phyloP scores from a whole-genome alignment of 1,140 invertebrate species.

The Neodiprion virginianus region DNA sequence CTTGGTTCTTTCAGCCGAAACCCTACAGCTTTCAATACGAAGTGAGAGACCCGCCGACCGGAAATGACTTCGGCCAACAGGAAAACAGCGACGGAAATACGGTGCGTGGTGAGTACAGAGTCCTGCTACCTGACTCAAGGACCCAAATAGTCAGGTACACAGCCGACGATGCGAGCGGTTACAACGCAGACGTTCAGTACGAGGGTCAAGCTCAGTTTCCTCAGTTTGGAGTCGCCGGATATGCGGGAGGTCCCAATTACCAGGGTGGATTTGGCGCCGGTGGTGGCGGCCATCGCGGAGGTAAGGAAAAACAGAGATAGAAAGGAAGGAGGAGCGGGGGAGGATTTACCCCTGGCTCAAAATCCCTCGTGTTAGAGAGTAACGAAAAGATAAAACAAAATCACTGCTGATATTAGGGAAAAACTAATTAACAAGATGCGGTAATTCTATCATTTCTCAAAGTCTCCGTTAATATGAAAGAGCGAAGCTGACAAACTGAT shows the following conservation, averaged over 20 bases:
- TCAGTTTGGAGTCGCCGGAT: conserved; percentile 22
- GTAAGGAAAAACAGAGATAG: conserved; percentile 9
- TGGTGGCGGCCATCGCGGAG: conserved; percentile 29
- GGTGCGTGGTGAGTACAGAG: conserved; percentile 74
- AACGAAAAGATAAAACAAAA: no score
- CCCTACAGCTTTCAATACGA: conserved; percentile 81
- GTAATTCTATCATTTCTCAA: no score
- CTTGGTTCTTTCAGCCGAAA: conserved; percentile 65
- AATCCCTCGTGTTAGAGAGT: neutral
- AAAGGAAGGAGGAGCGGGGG: conserved; percentile 17
- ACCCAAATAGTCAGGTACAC: conserved; percentile 77
- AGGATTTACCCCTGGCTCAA: conserved; percentile 25
- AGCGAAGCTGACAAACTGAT: no score
- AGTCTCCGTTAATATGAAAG: no score
- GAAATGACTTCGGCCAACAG: conserved; percentile 74
- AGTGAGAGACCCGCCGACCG: conserved; percentile 75
- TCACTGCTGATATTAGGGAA: no score
- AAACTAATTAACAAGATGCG: no score
- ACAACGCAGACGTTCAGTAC: conserved; percentile 79
- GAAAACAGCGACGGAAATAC: conserved; percentile 75
- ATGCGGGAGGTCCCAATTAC: conserved; percentile 16
- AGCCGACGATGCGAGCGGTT: conserved; percentile 78
- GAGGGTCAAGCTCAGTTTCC: conserved; percentile 74
- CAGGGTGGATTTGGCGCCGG: conserved; percentile 23
- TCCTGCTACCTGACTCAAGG: conserved; percentile 76